A percentile compares a stretch with the other conserved stretches of the same genome.
Conservation (phyloP, 2,888 invertebrate genomes). For the Oscheius sp. region DNA sequence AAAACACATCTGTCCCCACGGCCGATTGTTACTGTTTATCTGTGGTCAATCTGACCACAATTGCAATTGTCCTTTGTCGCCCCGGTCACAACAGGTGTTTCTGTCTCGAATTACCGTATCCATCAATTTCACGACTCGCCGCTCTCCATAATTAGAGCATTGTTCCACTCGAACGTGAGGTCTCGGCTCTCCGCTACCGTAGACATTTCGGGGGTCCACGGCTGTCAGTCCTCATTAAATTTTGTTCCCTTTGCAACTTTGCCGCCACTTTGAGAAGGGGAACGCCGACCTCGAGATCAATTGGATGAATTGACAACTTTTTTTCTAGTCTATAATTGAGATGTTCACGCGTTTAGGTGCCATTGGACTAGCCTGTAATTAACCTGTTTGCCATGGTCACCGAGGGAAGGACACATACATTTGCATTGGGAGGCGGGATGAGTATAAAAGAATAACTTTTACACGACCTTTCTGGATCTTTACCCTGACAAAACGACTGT, state of each 20-base stretch:
- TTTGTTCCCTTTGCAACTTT: slow-evolving; percentile 6
- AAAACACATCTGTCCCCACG: background rate
- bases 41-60: background rate
- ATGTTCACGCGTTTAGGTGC: background rate
- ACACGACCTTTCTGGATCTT: too few relatives aligned
- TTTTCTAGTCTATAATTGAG: background rate
- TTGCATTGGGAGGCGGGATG: too few relatives aligned
- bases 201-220: background rate
- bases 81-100: slow-evolving; percentile 23
- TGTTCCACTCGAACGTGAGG: slow-evolving; percentile 10
- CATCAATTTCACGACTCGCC: slow-evolving; percentile 32
- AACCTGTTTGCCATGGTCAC: slow-evolving; percentile 32
- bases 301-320: background rate
- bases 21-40: background rate
- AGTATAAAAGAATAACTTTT: too few relatives aligned
- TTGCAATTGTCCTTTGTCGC: slow-evolving; percentile 1
- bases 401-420: background rate
- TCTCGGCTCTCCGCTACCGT: slow-evolving; percentile 11
- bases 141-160: slow-evolving; percentile 31
- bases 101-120: slow-evolving; percentile 34
- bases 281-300: background rate
- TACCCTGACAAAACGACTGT: too few relatives aligned
- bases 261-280: background rate
- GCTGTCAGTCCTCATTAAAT: slow-evolving; percentile 17
- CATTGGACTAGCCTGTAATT: slow-evolving; percentile 9